Evolutionary conservation across 1,140 invertebrate species (phyloP), one percentile per base, ranked within the genome.

Genomic region (Protaetia brevitarsis): DNA sequence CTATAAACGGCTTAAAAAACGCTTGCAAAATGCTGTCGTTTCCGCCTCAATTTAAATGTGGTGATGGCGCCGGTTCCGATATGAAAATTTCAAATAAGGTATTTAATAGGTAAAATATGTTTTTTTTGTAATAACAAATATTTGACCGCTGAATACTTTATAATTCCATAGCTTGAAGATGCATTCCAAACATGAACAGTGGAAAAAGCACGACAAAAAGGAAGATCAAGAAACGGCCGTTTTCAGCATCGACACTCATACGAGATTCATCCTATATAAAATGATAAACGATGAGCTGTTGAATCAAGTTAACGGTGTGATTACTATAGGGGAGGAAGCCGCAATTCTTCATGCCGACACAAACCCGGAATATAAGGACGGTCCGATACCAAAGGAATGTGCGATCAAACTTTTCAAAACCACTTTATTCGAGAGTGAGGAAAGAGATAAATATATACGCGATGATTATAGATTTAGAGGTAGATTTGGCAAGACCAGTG

Each of bases 321-420:
- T 96, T 34, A 78, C 76, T 66, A 76, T 91, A 11, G 94, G 94
- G 21, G 96, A 97, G 78, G 94, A 96, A 79, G 88, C 93, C 1
- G 86, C 93, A 8, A 89, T 96, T 7, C 77, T 94, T 13, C 92
- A 95, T 78, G 92, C 88, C 10, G 83, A 85, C 66, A 79, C 81
- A n/a, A 81, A 86, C 69, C 76, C 79, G n/a, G 31, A 34, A 7
- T 34, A 34, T 34, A 7, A 7, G 7, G n/a, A 7, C 6, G n/a
- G 7, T n/a, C 7, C 6, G 7, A 7, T n/a, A 34, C 31, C n/a
- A n/a, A 34, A 34, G n/a, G 89, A 94, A 79, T 92, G 89, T 81
- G 93, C 90, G 36, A 85, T 95, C 3, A 96, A 97, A 82, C 88
- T 97, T 11, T 97, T 91, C 76, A 96, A 95, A 79, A 96, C 94